phyloP scores from a whole-genome alignment of 2,888 invertebrate species.

The Acleris emargana region DNA sequence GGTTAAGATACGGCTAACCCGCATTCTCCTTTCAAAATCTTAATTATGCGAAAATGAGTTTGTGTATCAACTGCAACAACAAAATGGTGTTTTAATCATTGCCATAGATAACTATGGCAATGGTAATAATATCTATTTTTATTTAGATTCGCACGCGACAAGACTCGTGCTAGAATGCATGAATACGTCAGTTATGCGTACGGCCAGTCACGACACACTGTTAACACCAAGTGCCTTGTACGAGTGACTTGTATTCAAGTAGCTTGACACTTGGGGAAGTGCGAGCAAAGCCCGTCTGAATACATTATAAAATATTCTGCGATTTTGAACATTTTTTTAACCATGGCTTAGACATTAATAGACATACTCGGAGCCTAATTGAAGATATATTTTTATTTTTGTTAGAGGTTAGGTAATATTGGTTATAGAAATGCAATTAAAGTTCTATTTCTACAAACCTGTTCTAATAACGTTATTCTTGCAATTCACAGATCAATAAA shows the following conservation, averaged over 20 bases:
- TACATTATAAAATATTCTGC: neutral
- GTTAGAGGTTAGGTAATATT: too few species aligned
- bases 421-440: neutral
- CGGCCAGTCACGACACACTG: neutral
- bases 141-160: slow-evolving; percentile 25
- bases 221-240: neutral
- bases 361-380: too few species aligned
- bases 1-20: too few species aligned
- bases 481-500: neutral
- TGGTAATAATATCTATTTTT: slow-evolving; percentile 26
- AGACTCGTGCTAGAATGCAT: slow-evolving; percentile 29
- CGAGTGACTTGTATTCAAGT: neutral
- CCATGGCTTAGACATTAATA: too few species aligned
- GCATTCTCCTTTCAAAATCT: too few species aligned
- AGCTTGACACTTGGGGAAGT: neutral
- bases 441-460: neutral
- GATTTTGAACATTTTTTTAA: neutral
- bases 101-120: too few species aligned
- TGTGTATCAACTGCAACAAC: too few species aligned
- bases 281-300: neutral
- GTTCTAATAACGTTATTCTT: too few species aligned
- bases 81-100: too few species aligned
- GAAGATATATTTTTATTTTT: too few species aligned
- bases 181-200: slow-evolving; percentile 9
- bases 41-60: too few species aligned